Percentiles rank a stretch among this genome's conserved stretches.
Evolutionary conservation across 2,888 invertebrate genomes (phyloP).

Genomic region (Bellardia bayeri): DNA sequence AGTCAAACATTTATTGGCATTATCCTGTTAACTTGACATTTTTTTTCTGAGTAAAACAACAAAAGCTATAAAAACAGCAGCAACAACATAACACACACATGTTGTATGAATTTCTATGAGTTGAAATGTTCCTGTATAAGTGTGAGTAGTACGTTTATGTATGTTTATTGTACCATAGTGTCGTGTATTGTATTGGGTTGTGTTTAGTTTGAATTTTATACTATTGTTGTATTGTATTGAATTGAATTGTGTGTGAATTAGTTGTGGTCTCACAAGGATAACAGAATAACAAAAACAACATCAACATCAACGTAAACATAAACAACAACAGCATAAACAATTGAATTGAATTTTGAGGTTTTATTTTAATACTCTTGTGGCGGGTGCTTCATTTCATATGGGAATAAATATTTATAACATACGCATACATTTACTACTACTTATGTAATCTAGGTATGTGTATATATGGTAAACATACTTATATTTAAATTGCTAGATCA

Average conservation of each 20-base stretch:
- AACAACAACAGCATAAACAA: slow-evolving; percentile 46
- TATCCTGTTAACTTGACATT: slow-evolving; percentile 82
- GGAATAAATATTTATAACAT: slow-evolving; percentile 40
- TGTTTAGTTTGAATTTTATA: slow-evolving; percentile 49
- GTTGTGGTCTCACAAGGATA: slow-evolving; percentile 74
- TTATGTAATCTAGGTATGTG: neutral
- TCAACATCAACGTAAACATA: slow-evolving; percentile 21
- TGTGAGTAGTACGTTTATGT: neutral
- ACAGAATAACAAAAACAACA: slow-evolving; percentile 53
- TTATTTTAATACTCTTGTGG: slow-evolving; percentile 66
- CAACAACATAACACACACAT: slow-evolving; percentile 20
- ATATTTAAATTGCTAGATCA: neutral
- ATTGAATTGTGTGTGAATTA: slow-evolving; percentile 80
- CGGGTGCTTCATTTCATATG: slow-evolving; percentile 20
- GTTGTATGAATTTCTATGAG: neutral
- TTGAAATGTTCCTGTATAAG: slow-evolving; percentile 11
- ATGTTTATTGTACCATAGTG: neutral
- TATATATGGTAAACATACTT: neutral
- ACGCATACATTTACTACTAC: neutral
- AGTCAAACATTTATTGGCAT: slow-evolving; percentile 80
- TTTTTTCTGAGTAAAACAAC: slow-evolving; percentile 67
- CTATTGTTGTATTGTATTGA: slow-evolving; percentile 38
- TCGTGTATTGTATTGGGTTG: neutral
- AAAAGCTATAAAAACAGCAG: slow-evolving; percentile 1
- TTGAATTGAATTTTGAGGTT: slow-evolving; percentile 69